phyloP scores from a whole-genome alignment of 1,140 invertebrate species.

The Magallana gigas region DNA sequence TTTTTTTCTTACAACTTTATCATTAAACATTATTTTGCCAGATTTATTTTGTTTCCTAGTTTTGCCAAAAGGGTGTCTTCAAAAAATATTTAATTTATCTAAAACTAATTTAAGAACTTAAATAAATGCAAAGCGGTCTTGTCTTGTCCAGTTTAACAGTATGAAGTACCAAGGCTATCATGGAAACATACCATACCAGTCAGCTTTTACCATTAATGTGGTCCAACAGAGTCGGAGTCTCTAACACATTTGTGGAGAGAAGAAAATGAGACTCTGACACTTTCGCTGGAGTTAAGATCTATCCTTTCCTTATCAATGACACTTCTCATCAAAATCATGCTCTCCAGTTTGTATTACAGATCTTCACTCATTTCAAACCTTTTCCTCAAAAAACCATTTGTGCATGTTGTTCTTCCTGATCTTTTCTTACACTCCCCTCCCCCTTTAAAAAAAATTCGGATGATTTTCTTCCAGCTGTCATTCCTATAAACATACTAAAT shows the following conservation, averaged over 20 bases:
- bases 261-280: constrained; percentile 18
- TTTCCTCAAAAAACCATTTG: constrained; percentile 1
- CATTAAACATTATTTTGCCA: too few species aligned
- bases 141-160: too few species aligned
- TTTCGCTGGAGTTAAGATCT: constrained; percentile 3
- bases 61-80: too few species aligned
- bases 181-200: too few species aligned
- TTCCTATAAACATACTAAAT: neutral
- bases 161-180: too few species aligned
- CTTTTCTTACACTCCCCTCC: neutral
- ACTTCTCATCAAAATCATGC: constrained; percentile 26
- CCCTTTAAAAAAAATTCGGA: neutral
- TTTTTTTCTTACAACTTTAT: too few species aligned
- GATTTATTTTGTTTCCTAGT: too few species aligned
- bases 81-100: too few species aligned
- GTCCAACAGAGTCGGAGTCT: neutral
- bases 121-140: too few species aligned
- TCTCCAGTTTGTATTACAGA: neutral
- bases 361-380: neutral
- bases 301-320: constrained; percentile 32
- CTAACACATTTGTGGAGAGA: neutral
- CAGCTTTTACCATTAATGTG: too few species aligned
- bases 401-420: neutral
- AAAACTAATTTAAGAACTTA: too few species aligned
- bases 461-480: constrained; percentile 3